These are phyloP conservation scores for Yponomeuta evonymella DNA, from an alignment of 2,888 invertebrate genomes.

Conservation along the genomic window DNA sequence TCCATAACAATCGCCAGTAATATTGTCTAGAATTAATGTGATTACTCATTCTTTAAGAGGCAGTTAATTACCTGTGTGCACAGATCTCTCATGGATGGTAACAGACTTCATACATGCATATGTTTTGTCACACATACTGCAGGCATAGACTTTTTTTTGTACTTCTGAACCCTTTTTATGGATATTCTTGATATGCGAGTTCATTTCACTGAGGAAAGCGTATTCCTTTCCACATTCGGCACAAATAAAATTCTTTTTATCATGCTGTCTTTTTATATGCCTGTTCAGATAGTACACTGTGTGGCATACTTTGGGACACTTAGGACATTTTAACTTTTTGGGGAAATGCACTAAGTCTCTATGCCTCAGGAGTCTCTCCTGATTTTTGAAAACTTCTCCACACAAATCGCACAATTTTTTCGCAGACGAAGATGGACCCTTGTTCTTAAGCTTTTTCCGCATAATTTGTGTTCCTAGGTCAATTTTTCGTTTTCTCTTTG, in stretches of 20 bases:
- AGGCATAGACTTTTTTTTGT: slow-evolving; percentile 42
- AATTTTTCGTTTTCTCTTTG: slow-evolving; percentile 21
- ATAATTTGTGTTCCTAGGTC: slow-evolving; percentile 24
- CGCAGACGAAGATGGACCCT: slow-evolving; percentile 10
- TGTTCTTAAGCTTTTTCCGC: slow-evolving; percentile 28
- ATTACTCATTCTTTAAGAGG: too few relatives aligned
- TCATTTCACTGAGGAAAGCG: slow-evolving; percentile 51
- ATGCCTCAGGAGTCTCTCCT: slow-evolving; percentile 44
- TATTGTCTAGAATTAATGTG: too few relatives aligned
- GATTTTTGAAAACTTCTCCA: slow-evolving; percentile 47
- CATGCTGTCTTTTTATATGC: slow-evolving; percentile 56
- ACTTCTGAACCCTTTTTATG: slow-evolving; percentile 43
- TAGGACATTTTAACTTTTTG: slow-evolving; percentile 45
- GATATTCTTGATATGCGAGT: slow-evolving; percentile 46
- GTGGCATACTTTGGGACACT: slow-evolving; percentile 45
- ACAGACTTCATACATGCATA: slow-evolving; percentile 60
- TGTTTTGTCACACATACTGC: slow-evolving; percentile 58
- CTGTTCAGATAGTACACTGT: slow-evolving; percentile 47
- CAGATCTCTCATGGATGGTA: slow-evolving; percentile 63
- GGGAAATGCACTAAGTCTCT: slow-evolving; percentile 45
- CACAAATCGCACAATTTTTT: slow-evolving; percentile 58
- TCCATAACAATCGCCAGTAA: too few relatives aligned
- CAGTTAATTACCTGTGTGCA: slow-evolving; percentile 57
- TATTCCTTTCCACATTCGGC: slow-evolving; percentile 51
- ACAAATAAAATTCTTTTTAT: slow-evolving; percentile 49